Percentiles rank a stretch among this genome's conserved stretches.
These are phyloP conservation scores for Gambusia yucatana DNA, from an alignment of 2,797 vertebrate species.

Conservation along the genomic window DNA sequence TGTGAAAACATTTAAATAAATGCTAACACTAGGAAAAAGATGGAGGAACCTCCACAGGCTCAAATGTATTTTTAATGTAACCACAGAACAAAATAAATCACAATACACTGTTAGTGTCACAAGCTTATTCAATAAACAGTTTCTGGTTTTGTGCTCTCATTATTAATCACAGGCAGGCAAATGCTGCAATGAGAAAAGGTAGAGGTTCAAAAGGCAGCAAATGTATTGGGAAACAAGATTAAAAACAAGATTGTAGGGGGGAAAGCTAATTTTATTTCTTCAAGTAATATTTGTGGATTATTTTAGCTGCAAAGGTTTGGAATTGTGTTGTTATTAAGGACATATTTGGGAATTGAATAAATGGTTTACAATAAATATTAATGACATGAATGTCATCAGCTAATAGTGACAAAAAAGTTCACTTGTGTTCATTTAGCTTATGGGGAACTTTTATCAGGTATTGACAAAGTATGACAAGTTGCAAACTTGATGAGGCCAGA, in stretches of 20 bases:
- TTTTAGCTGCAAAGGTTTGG: background rate
- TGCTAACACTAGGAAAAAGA: too few species aligned
- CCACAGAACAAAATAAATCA: slow-evolving; percentile 31
- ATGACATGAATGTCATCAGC: background rate
- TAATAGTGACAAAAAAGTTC: too few species aligned
- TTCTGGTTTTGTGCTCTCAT: slow-evolving; percentile 24
- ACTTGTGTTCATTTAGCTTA: too few species aligned
- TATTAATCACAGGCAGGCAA: background rate
- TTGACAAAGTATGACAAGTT: too few species aligned
- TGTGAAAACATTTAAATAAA: too few species aligned
- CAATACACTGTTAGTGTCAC: slow-evolving; percentile 29
- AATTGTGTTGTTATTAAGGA: slow-evolving; percentile 10
- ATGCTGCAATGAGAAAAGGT: slow-evolving; percentile 2
- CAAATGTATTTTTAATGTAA: slow-evolving; percentile 49
- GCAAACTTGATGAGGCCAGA: too few species aligned
- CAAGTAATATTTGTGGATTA: background rate
- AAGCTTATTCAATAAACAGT: slow-evolving; percentile 27
- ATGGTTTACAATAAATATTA: background rate
- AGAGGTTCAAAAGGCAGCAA: background rate
- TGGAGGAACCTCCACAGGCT: background rate
- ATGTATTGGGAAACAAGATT: slow-evolving; percentile 2
- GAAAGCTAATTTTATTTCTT: background rate
- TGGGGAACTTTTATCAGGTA: too few species aligned
- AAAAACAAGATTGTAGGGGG: background rate
- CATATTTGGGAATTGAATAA: slow-evolving; percentile 12